Conservation (phyloP, 2,888 invertebrate genomes). For the Amphiduros pacificus region DNA sequence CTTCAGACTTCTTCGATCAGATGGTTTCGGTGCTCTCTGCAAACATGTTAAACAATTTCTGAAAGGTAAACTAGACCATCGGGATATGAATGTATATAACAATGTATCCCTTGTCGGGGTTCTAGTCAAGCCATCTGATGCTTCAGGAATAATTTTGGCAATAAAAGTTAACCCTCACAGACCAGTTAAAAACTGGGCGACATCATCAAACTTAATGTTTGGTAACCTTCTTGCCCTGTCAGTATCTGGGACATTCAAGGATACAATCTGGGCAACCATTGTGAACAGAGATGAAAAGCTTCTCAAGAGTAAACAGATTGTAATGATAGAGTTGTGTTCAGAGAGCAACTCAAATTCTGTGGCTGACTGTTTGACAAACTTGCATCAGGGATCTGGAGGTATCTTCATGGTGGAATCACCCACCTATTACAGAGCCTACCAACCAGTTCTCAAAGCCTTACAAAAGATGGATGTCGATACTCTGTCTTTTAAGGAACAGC, state of each 20-base stretch:
- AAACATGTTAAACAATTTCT: not conserved
- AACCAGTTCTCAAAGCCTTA: conserved; percentile 71
- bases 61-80: not conserved
- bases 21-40: not conserved
- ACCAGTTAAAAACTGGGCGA: conserved; percentile 7
- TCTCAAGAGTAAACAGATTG: not conserved
- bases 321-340: conserved; percentile 3
- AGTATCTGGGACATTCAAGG: conserved; percentile 2
- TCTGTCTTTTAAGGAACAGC: conserved; percentile 72
- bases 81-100: conserved; percentile 5
- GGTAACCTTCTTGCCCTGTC: conserved; percentile 16
- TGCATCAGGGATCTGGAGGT: not conserved
- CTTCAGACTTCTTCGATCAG: not conserved
- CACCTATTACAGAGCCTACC: conserved; percentile 78
- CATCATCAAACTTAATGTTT: conserved; percentile 8
- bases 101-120: not conserved
- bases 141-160: not conserved
- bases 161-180: not conserved
- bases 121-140: not conserved
- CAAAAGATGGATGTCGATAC: conserved; percentile 64
- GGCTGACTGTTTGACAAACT: conserved; percentile 2
- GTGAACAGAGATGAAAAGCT: conserved; percentile 9
- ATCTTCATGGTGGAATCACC: conserved; percentile 72
- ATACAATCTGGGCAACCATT: conserved; percentile 13
- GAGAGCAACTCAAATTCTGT: conserved; percentile 7